Evolutionary conservation across 2,888 invertebrate species (phyloP).

Genomic region (Tetragonisca angustula): DNA sequence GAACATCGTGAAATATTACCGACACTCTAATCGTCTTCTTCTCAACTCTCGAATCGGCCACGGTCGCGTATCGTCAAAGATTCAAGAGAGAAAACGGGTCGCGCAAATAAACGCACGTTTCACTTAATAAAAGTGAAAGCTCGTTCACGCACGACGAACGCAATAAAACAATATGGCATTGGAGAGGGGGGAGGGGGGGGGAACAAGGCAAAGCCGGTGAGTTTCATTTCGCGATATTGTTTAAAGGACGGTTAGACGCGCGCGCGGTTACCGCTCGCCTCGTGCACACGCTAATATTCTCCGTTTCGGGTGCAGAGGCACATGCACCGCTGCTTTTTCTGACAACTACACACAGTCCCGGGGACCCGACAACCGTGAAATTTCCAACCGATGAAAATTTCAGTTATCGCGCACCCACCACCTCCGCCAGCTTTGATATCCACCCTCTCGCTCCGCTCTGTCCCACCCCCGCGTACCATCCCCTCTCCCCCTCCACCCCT

Average conservation of each 20-base stretch:
- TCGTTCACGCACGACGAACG: neutral
- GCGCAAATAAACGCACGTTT: neutral
- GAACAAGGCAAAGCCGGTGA: neutral
- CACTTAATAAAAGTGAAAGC: neutral
- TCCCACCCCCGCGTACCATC: neutral
- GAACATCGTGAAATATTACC: neutral
- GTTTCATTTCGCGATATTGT: constrained; percentile 8
- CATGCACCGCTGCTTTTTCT: constrained; percentile 21
- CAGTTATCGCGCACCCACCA: constrained; percentile 34
- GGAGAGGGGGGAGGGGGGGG: too few species aligned
- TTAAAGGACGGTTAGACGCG: neutral
- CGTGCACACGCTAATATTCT: constrained; percentile 4
- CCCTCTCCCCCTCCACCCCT: neutral
- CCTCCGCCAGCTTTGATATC: constrained; percentile 22
- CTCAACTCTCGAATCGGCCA: neutral
- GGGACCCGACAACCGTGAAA: constrained; percentile 39
- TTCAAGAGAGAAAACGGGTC: neutral
- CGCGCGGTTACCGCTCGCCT: neutral
- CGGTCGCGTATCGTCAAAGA: neutral
- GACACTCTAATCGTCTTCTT: neutral
- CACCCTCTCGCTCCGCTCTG: neutral
- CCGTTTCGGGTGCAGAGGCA: constrained; percentile 12
- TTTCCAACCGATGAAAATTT: constrained; percentile 57
- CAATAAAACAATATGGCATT: neutral
- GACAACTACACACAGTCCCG: constrained; percentile 3